Base-by-base conservation (phyloP, 2,113 vertebrate genomes). In the Oenanthe melanoleuca region DNA sequence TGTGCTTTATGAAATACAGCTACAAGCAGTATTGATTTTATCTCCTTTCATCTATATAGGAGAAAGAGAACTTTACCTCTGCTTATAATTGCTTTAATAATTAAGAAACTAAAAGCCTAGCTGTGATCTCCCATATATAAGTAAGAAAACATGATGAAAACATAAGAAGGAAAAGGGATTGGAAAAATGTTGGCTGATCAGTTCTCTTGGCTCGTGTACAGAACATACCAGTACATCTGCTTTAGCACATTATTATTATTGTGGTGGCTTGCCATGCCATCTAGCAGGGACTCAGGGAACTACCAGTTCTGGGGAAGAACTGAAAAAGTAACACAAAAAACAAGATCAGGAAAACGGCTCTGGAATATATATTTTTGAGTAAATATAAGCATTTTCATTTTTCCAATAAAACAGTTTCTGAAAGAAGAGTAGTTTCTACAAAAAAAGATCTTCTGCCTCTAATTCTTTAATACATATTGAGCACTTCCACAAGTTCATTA, bases 251-350 rank as follows among this genome's bases (percentile, higher is more conserved):
- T 71, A 73, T 82, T 93, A 79, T 89, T 90, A 65, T 95, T 96
- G 92, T 57, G 56, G 88, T 95, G 93, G 96, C 80, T 97, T 97
- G 96, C 86, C 93, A 94, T 96, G 96, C 96, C 96, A 97, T 96
- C 96, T 97, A 97, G 96, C 96, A 97, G 96, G 92, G 85, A 96
- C 47, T 94, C 23, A 1, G 29, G 95, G 96, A 96, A 97, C 90
- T 97, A 81, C 95, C 34, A 80, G 75, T 71, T 84, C 69, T 71
- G 20, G 21, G 47, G 11, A 93, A 84, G 40, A 89, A 16, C 34
- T 38, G 67, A 92, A 94, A 93, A 96, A n/a, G 37, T 37, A 81
- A 63, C 38, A 78, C 6, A 81, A 88, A 70, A 70, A 82, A 38
- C 17, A 61, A 72, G 26, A 59, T 3, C 53, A 77, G 56, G 9